These are phyloP conservation scores for Eustalomyia histrio DNA, from an alignment of 2,888 invertebrate genomes.

Conservation along the genomic window DNA sequence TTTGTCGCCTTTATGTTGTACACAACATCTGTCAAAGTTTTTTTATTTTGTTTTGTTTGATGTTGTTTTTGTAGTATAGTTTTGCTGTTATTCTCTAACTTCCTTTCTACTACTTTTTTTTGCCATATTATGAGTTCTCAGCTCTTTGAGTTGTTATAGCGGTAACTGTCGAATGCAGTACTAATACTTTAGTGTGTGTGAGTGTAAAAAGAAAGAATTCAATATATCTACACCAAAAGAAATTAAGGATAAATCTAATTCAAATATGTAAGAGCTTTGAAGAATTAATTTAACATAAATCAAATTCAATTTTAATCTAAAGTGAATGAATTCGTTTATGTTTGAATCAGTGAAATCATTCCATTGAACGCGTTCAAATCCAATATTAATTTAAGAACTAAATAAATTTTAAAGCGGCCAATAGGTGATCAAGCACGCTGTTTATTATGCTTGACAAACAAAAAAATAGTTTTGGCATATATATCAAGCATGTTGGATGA, in stretches of 20 bases:
- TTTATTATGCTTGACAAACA: no score
- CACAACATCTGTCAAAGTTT: conserved; percentile 65
- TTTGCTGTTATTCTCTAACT: conserved; percentile 23
- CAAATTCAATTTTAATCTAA: no score
- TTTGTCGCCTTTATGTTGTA: conserved; percentile 58
- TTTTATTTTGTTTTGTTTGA: conserved; percentile 25
- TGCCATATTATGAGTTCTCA: conserved; percentile 17
- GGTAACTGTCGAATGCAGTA: conserved; percentile 37
- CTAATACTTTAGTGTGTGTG: conserved; percentile 31
- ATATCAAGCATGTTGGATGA: no score
- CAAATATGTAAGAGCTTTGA: no score
- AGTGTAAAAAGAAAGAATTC: conserved; percentile 2
- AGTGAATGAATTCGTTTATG: no score
- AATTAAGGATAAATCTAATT: background rate
- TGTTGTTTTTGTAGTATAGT: conserved; percentile 40
- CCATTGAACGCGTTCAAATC: no score
- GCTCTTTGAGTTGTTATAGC: conserved; percentile 28
- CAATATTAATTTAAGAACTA: no score
- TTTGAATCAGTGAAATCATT: no score
- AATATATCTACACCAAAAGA: conserved; percentile 10
- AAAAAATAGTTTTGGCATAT: no score
- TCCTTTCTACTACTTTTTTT: conserved; percentile 36
- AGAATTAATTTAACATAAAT: no score
- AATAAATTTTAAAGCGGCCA: no score
- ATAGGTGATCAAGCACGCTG: no score